Evolutionary conservation across 2,797 vertebrate genomes (phyloP).

Genomic region (Melopsittacus undulatus): DNA sequence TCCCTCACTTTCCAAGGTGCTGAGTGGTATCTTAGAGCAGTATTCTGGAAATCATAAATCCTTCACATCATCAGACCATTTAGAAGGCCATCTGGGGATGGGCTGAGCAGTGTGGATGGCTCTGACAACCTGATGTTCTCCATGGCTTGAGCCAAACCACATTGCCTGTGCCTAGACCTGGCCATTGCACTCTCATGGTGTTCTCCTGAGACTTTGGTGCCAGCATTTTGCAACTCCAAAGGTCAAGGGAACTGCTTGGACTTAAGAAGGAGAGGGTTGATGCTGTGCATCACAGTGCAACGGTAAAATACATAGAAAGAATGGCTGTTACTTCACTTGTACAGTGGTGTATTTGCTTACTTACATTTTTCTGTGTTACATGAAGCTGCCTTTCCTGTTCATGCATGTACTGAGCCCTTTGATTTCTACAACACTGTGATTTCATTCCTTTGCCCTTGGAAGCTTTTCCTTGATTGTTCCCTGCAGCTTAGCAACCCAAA

Average conservation of each 20-base stretch:
- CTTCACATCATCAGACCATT: rapidly evolving
- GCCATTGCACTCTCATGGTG: rapidly evolving
- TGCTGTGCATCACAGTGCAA: not conserved
- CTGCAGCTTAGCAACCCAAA: conserved; percentile 16
- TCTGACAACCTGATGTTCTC: not conserved
- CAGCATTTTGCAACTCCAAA: not conserved
- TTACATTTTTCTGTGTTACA: not conserved
- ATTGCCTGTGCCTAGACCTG: rapidly evolving
- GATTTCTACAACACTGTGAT: not conserved
- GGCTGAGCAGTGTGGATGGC: not conserved
- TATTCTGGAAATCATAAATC: not conserved
- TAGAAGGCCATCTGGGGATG: not conserved
- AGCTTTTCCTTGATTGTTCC: not conserved
- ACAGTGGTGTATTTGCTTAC: not conserved
- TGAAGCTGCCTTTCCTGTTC: not conserved
- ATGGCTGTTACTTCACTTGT: rapidly evolving
- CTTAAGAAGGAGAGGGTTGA: not conserved
- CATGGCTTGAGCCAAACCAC: rapidly evolving
- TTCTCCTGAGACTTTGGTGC: not conserved
- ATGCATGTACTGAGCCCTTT: not conserved
- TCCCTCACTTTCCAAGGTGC: not conserved
- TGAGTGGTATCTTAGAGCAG: not conserved
- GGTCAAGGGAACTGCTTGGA: not conserved
- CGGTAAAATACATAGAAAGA: not conserved
- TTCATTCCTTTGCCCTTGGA: not conserved